phyloP scores from a whole-genome alignment of 2,797 vertebrate species.

The Clarias platycephalus region DNA sequence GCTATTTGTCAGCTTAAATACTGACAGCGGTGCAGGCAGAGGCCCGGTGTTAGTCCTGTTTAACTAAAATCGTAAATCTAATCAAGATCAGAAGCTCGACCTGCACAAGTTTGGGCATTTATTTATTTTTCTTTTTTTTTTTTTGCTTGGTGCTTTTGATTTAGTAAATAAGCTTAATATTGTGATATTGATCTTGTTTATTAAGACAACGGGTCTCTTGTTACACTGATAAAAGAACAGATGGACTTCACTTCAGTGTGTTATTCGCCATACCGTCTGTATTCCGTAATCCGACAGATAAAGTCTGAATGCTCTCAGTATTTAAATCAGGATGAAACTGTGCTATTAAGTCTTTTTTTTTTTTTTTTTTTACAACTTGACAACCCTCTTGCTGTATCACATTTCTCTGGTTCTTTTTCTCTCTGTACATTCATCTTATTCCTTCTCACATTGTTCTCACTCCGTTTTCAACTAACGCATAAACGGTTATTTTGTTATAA shows the following conservation, averaged over 20 bases:
- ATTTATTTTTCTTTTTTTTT: too few relatives aligned
- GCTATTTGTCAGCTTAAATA: neutral
- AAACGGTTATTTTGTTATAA: slow-evolving; percentile 49
- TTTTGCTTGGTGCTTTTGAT: neutral
- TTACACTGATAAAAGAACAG: neutral
- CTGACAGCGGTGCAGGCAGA: neutral
- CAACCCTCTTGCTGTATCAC: slow-evolving; percentile 48
- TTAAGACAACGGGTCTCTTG: neutral
- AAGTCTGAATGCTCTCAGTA: slow-evolving; percentile 29
- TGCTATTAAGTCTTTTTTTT: slow-evolving; percentile 15
- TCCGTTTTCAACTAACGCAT: slow-evolving; percentile 54
- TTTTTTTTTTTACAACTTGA: neutral
- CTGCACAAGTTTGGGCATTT: neutral
- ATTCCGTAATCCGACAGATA: slow-evolving; percentile 9
- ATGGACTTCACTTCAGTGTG: neutral
- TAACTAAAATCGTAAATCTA: neutral
- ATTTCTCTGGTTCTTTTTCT: slow-evolving; percentile 50
- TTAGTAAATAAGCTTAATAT: slow-evolving; percentile 5
- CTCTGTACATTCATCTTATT: neutral
- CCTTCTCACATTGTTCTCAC: slow-evolving; percentile 15
- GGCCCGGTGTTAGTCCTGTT: neutral
- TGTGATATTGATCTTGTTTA: neutral
- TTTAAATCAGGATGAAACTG: slow-evolving; percentile 34
- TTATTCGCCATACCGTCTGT: slow-evolving; percentile 10
- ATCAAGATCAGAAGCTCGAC: neutral